Percentiles rank a stretch among this genome's conserved stretches.
Evolutionary conservation across 2,888 invertebrate genomes (phyloP).

Genomic region (Seira ritae): DNA sequence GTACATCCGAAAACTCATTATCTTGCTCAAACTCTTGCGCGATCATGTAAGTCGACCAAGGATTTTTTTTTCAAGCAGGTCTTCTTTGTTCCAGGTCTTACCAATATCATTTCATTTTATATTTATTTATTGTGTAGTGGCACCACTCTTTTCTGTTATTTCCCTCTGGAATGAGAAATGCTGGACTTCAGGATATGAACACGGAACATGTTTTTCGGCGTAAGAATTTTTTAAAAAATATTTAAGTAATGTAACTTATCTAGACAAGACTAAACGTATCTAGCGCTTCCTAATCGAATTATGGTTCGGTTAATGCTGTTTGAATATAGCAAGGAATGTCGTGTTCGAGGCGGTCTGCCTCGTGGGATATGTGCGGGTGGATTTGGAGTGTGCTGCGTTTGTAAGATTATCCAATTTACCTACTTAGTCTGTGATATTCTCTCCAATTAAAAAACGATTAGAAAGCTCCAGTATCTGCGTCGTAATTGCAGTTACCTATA

Average conservation of each 20-base stretch:
- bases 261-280: no score
- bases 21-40: constrained; percentile 61
- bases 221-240: constrained; percentile 20
- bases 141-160: constrained; percentile 69
- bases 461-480: no score
- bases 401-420: constrained; percentile 78
- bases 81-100: neutral
- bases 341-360: constrained; percentile 79
- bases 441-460: no score
- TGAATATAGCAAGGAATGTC: constrained; percentile 79
- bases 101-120: neutral
- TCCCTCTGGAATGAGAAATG: constrained; percentile 72
- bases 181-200: constrained; percentile 69
- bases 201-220: constrained; percentile 71
- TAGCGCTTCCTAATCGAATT: no score
- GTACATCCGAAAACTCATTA: constrained; percentile 62
- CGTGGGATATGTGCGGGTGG: constrained; percentile 84
- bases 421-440: no score
- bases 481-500: constrained; percentile 82
- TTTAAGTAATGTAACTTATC: no score
- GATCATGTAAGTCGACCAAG: constrained; percentile 58
- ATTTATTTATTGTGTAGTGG: constrained; percentile 54
- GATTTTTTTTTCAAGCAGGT: neutral
- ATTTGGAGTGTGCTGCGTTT: constrained; percentile 85
- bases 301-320: no score